Percentiles rank a stretch among this genome's conserved stretches.
These are phyloP conservation scores for Helleia helle DNA, from an alignment of 2,888 invertebrate species.

Conservation along the genomic window DNA sequence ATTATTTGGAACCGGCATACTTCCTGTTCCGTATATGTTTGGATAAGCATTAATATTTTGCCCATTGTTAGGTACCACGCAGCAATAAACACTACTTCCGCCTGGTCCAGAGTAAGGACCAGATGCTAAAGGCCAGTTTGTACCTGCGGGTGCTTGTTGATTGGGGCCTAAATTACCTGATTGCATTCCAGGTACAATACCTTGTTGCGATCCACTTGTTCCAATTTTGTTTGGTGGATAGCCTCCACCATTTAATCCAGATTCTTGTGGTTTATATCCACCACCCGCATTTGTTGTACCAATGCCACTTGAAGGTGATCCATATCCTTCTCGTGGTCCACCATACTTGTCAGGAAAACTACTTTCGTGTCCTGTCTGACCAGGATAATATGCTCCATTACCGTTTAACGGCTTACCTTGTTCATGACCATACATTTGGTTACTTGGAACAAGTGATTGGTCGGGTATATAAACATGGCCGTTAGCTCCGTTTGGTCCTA, in stretches of 20 bases:
- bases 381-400: too few relatives aligned
- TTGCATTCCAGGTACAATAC: neutral
- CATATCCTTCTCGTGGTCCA: too few relatives aligned
- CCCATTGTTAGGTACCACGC: slow-evolving; percentile 19
- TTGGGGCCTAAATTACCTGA: too few relatives aligned
- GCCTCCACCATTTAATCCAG: too few relatives aligned
- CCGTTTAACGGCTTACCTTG: neutral
- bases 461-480: neutral
- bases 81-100: slow-evolving; percentile 22
- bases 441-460: neutral
- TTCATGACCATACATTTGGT: neutral
- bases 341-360: neutral
- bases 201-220: too few relatives aligned
- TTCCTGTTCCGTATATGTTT: slow-evolving; percentile 7
- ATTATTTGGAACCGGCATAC: neutral
- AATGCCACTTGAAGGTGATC: too few relatives aligned
- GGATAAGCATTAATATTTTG: slow-evolving; percentile 12
- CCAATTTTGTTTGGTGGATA: neutral
- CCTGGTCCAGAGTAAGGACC: slow-evolving; percentile 21
- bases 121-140: slow-evolving; percentile 20
- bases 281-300: too few relatives aligned
- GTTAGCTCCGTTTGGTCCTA: neutral
- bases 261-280: too few relatives aligned
- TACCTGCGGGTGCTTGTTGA: too few relatives aligned
- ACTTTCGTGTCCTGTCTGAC: too few relatives aligned